Conservation (phyloP, 2,888 invertebrate genomes). For the Bimastos eiseni region DNA sequence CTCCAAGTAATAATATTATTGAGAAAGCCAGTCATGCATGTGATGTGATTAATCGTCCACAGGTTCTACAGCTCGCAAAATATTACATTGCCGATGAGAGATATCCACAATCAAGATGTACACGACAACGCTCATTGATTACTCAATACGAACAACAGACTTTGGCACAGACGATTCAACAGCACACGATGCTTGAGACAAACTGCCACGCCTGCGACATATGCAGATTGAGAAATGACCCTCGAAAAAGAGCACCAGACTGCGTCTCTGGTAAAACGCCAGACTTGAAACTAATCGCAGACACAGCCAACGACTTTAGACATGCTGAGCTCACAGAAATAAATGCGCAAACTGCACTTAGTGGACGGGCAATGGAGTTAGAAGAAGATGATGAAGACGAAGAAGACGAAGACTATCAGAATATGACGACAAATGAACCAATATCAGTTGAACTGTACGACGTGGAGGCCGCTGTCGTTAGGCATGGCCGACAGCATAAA, state of each 20-base stretch:
- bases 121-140: not conserved
- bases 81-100: constrained; percentile 13
- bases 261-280: not conserved
- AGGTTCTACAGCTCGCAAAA: not conserved
- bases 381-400: not conserved
- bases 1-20: not conserved
- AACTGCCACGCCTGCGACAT: not conserved
- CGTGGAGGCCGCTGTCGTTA: not conserved
- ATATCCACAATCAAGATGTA: not conserved
- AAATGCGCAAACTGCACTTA: not conserved
- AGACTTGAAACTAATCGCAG: not conserved
- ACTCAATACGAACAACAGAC: not conserved
- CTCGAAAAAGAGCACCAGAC: not conserved
- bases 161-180: not conserved
- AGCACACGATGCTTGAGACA: not conserved
- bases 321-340: not conserved
- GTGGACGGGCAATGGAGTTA: not conserved
- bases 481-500: not conserved
- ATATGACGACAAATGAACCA: not conserved
- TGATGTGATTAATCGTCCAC: not conserved
- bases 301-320: not conserved
- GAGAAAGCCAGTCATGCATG: not conserved
- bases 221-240: not conserved
- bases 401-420: not conserved
- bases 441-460: not conserved